These are phyloP conservation scores for Petrocephalus zakoni DNA, from an alignment of 2,113 vertebrate species.

Conservation along the genomic window DNA sequence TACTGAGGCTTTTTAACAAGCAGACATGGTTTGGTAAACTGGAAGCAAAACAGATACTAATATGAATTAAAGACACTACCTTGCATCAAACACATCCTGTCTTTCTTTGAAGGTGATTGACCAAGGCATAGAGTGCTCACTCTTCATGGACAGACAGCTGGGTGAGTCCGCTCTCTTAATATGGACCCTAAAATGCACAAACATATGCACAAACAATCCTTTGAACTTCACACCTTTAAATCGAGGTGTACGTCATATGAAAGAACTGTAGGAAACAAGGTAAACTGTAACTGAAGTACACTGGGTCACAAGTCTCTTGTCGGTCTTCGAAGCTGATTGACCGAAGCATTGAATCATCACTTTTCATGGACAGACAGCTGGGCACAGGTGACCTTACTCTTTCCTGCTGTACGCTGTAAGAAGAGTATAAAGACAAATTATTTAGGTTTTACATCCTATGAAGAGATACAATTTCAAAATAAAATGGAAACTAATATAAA, in stretches of 20 bases:
- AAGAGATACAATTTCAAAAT: background rate
- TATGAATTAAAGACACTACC: background rate
- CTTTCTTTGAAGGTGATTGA: background rate
- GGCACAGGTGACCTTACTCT: background rate
- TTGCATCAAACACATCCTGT: background rate
- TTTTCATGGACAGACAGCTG: background rate
- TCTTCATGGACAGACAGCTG: background rate
- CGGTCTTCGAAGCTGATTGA: background rate
- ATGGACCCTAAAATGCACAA: background rate
- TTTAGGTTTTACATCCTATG: background rate
- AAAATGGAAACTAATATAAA: background rate
- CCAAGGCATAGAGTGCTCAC: background rate
- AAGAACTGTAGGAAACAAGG: background rate
- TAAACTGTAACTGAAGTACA: background rate
- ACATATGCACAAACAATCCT: background rate
- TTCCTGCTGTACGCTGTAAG: background rate
- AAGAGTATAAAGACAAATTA: background rate
- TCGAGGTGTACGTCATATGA: background rate
- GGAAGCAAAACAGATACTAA: background rate
- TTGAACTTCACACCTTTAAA: background rate
- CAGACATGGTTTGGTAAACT: background rate
- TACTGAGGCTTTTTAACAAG: background rate
- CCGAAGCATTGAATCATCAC: background rate
- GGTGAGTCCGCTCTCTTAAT: background rate
- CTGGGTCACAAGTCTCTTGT: background rate